phyloP scores from a whole-genome alignment of 2,113 vertebrate species.

The Cariama cristata region DNA sequence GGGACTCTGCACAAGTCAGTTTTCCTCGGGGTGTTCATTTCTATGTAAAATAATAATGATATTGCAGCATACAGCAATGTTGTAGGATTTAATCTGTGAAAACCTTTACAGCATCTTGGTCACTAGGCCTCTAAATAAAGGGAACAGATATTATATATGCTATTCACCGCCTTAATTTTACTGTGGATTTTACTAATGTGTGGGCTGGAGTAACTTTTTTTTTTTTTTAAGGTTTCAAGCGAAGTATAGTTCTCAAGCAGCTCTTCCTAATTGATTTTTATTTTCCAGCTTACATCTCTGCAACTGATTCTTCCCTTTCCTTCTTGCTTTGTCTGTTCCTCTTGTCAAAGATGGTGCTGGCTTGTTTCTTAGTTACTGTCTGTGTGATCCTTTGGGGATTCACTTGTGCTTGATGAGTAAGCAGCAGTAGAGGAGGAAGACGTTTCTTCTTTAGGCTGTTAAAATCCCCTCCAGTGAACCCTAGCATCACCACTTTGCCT shows the following conservation, averaged over 20 bases:
- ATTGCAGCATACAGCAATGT: neutral
- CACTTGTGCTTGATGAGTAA: neutral
- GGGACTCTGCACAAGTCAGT: fast-evolving
- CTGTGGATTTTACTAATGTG: neutral
- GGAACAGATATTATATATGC: neutral
- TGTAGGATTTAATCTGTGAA: neutral
- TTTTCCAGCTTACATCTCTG: neutral
- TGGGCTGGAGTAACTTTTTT: neutral
- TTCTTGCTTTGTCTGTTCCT: neutral
- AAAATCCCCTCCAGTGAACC: neutral
- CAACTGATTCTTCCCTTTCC: neutral
- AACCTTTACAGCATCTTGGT: neutral
- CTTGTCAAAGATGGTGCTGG: neutral
- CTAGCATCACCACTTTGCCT: neutral
- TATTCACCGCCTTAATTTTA: neutral
- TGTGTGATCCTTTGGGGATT: slow-evolving; percentile 27
- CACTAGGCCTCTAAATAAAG: neutral
- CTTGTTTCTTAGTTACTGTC: slow-evolving; percentile 51
- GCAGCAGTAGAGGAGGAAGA: slow-evolving; percentile 21
- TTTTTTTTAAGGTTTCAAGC: neutral
- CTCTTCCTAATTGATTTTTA: neutral
- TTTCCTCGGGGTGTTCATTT: neutral
- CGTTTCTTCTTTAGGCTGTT: neutral
- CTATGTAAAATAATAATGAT: neutral
- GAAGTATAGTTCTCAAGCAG: neutral